Percentiles rank a stretch among this genome's conserved stretches.
Conservation (phyloP, 2,797 vertebrate genomes). For the Takifugu ocellatus region DNA sequence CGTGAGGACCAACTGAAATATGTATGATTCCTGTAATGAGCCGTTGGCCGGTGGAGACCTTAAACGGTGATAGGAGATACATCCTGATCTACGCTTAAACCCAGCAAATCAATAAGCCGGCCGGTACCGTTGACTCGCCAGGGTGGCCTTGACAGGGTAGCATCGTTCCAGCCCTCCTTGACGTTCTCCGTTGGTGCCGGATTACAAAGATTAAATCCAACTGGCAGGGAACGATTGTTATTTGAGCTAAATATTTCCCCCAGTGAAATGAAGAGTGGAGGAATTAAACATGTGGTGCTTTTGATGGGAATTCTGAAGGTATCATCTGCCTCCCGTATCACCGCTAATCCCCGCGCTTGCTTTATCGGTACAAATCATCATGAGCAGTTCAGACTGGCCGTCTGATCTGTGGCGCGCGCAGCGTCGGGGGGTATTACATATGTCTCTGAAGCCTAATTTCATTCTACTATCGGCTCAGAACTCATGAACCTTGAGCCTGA, state of each 20-base stretch:
- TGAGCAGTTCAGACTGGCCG: constrained; percentile 14
- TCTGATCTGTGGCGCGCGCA: constrained; percentile 15
- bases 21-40: too few species aligned
- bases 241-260: constrained; percentile 68
- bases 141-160: constrained; percentile 22
- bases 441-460: not conserved
- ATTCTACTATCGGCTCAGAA: not conserved
- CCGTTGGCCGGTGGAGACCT: too few species aligned
- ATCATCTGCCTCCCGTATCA: constrained; percentile 47
- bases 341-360: constrained; percentile 38
- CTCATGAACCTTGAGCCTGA: constrained; percentile 12
- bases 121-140: too few species aligned
- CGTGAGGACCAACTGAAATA: too few species aligned
- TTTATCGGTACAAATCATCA: constrained; percentile 26
- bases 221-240: constrained; percentile 53
- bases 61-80: too few species aligned
- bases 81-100: too few species aligned
- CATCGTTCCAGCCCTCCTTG: constrained; percentile 38
- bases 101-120: too few species aligned
- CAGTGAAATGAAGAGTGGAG: constrained; percentile 30
- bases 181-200: constrained; percentile 51
- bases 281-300: constrained; percentile 44
- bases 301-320: constrained; percentile 25
- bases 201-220: constrained; percentile 52
- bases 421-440: not conserved